A percentile compares a stretch with the other conserved stretches of the same genome.
Conservation (phyloP, 2,797 vertebrate genomes). For the Anas bahamensis region DNA sequence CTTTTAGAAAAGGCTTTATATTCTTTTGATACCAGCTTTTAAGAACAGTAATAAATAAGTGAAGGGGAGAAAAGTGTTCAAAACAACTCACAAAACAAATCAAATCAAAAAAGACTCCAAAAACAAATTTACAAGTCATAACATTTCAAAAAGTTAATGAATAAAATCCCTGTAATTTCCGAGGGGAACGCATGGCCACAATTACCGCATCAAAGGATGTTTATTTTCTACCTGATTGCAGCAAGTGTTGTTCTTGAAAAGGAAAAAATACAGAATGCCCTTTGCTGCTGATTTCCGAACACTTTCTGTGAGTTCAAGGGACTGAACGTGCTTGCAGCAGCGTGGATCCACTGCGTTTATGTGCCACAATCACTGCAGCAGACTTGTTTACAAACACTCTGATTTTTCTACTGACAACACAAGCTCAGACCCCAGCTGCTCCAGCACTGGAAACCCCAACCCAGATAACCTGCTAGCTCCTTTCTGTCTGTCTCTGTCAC, state of each 20-base stretch:
- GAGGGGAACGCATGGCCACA: background rate
- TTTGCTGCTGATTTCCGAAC: background rate
- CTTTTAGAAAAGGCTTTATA: background rate
- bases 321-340: background rate
- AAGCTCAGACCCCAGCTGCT: background rate
- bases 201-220: background rate
- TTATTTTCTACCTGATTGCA: background rate
- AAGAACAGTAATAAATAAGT: background rate
- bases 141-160: background rate
- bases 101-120: background rate
- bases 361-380: background rate
- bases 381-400: background rate
- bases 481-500: background rate
- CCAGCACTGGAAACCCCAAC: background rate
- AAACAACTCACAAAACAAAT: background rate
- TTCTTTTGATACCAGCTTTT: background rate
- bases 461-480: background rate
- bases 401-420: background rate
- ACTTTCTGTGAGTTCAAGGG: background rate
- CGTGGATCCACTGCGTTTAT: rapidly evolving
- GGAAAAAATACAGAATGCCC: background rate
- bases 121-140: background rate
- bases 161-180: background rate
- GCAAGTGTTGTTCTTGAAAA: background rate
- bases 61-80: background rate